Conservation (phyloP, 2,797 vertebrate genomes). For the Semaprochilodus insignis region DNA sequence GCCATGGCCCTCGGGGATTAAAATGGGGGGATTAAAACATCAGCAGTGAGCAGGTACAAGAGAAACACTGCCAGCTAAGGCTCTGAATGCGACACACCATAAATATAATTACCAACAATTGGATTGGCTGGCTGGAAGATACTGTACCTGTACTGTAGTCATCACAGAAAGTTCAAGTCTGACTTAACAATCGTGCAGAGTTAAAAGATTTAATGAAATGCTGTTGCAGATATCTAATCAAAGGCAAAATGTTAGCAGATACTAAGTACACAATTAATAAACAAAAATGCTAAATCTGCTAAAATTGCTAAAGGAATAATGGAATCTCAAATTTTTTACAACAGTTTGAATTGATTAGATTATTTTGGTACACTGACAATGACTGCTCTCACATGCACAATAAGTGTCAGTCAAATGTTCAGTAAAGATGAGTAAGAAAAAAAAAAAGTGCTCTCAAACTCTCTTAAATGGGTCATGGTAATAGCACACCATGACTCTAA, state of each 20-base stretch:
- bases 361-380: too few species aligned
- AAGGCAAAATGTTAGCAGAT: not conserved
- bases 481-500: too few species aligned
- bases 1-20: constrained; percentile 45
- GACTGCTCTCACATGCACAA: too few species aligned
- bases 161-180: constrained; percentile 1
- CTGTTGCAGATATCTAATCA: not conserved
- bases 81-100: constrained; percentile 16
- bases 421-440: too few species aligned
- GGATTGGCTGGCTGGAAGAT: constrained; percentile 18
- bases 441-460: too few species aligned
- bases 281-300: not conserved
- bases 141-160: too few species aligned
- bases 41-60: constrained; percentile 42
- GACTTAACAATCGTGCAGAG: constrained; percentile 5
- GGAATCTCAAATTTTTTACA: too few species aligned
- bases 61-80: constrained; percentile 35
- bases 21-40: constrained; percentile 56
- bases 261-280: not conserved
- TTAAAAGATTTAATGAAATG: not conserved
- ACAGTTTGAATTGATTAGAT: too few species aligned
- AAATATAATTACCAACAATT: constrained; percentile 47
- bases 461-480: too few species aligned
- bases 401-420: too few species aligned
- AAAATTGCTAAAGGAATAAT: too few species aligned